Evolutionary conservation across 2,888 invertebrate species (phyloP), one percentile per base, ranked within the genome.

Genomic region (Synanthedon vespiformis): DNA sequence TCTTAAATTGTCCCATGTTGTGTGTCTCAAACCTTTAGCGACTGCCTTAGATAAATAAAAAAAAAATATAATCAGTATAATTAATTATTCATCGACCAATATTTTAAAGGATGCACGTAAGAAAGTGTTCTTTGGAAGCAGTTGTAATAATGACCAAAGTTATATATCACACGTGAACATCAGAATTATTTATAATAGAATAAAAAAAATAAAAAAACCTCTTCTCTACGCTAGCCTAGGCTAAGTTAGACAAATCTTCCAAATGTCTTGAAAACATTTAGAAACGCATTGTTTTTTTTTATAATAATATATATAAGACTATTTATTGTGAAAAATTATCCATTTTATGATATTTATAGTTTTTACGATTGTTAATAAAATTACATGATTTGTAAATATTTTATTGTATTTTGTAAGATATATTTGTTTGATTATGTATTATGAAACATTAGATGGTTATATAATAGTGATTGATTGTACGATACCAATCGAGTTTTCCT

Each of bases 361-460:
- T 72, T 72, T 71, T 75, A 82, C 72, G 70, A 76, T 77, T 75
- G 81, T 83, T 81, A 77, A 75, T 74, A 71, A 22, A 67, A 48
- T 73, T 74, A 12, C n/a, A n/a, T n/a, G n/a, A 70, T 72, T 78
- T 85, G 85, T 85, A 85, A 77, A 85, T 82, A 81, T 70, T 77
- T 74, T 76, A 69, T 65, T 60, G 62, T 69, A 77, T 64, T 34
- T 68, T 68, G 64, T 74, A 73, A 75, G 69, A 16, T 16, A 34
- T 34, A 34, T 68, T 56, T 16, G 67, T 76, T 77, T 71, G 71
- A 72, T 74, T 70, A n/a, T n/a, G n/a, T n/a, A 70, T 66, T 67
- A 68, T 61, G 59, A 61, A 61, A 60, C 44, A 13, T 14, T 14
- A 14, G 12, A 44, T 5, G 41, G 13, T 14, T 67, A 61, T 60